phyloP scores from a whole-genome alignment of 1,140 invertebrate genomes.

The Drosophila truncata region DNA sequence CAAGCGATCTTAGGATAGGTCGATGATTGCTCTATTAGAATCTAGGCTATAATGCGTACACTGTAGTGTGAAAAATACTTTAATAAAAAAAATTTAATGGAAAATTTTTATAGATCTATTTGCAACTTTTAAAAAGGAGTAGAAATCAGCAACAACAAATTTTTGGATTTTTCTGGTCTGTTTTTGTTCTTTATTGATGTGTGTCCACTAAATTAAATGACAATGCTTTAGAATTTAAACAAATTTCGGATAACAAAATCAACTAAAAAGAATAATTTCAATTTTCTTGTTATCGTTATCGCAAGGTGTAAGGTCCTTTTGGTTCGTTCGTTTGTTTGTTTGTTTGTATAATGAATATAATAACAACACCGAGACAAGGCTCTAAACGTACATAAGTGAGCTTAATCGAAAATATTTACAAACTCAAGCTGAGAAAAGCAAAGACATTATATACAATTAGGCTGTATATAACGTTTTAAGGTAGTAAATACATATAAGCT shows the following conservation, averaged over 20 bases:
- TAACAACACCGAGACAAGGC: conserved; percentile 66
- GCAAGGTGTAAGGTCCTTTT: conserved; percentile 22
- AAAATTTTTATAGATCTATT: not conserved
- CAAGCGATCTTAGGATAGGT: conserved; percentile 26
- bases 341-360: conserved; percentile 57
- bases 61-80: not conserved
- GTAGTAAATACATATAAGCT: conserved; percentile 27
- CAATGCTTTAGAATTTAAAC: conserved; percentile 43
- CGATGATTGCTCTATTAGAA: not conserved
- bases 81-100: not conserved
- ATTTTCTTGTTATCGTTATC: conserved; percentile 42
- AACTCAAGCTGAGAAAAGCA: conserved; percentile 40
- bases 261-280: conserved; percentile 47
- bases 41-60: not conserved
- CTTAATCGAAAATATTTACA: conserved; percentile 56
- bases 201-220: conserved; percentile 50
- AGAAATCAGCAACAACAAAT: not conserved
- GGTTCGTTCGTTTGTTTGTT: conserved; percentile 25
- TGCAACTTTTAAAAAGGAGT: not conserved
- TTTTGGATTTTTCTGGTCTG: conserved; percentile 35
- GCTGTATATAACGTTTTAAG: conserved; percentile 25
- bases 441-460: conserved; percentile 41
- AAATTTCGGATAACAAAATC: conserved; percentile 62
- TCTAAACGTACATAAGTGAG: conserved; percentile 44
- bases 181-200: conserved; percentile 58